These are phyloP conservation scores for Gadopsis bispinosus DNA, from an alignment of 2,797 vertebrate genomes.

Conservation along the genomic window DNA sequence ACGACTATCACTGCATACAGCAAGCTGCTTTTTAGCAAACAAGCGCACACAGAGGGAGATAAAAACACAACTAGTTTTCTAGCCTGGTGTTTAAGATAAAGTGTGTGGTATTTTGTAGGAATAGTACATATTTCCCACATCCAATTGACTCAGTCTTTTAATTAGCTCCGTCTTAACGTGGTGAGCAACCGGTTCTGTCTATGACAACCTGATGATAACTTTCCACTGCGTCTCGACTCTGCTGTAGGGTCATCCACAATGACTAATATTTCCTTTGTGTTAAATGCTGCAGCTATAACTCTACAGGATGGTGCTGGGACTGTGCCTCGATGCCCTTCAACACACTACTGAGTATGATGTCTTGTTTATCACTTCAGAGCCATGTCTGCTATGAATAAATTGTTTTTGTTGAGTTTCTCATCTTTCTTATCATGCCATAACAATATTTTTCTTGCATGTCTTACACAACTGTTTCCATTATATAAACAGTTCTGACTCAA, in stretches of 20 bases:
- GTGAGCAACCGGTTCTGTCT: constrained; percentile 46
- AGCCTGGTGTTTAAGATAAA: neutral
- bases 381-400: constrained; percentile 7
- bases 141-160: constrained; percentile 12
- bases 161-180: constrained; percentile 26
- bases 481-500: neutral
- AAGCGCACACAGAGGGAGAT: neutral
- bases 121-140: constrained; percentile 10
- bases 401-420: neutral
- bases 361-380: neutral
- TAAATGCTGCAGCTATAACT: constrained; percentile 11
- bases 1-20: neutral
- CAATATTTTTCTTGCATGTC: neutral
- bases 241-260: constrained; percentile 22
- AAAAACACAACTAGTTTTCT: neutral
- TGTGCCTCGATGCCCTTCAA: neutral
- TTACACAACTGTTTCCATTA: constrained; percentile 11
- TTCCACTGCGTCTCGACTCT: constrained; percentile 17
- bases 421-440: constrained; percentile 1
- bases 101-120: neutral
- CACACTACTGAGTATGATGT: neutral
- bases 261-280: constrained; percentile 54
- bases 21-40: neutral
- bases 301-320: neutral
- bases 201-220: constrained; percentile 30